A percentile compares a stretch with the other conserved stretches of the same genome.
These are phyloP conservation scores for Drepana arcuata DNA, from an alignment of 1,140 invertebrate species.

Conservation along the genomic window DNA sequence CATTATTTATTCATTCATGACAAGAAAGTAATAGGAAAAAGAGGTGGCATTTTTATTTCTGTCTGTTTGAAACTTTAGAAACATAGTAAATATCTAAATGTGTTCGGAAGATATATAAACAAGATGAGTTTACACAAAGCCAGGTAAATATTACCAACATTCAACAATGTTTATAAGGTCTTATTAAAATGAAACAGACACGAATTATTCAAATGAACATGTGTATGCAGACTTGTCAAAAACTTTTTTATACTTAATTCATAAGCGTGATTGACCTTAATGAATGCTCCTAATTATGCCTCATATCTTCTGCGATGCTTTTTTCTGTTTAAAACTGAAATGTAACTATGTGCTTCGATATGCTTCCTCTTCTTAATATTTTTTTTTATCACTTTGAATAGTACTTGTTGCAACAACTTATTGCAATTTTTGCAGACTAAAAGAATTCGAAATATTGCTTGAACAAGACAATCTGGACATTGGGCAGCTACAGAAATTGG, in stretches of 20 bases:
- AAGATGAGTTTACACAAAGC: slow-evolving; percentile 55
- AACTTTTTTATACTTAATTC: background rate
- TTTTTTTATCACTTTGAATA: background rate
- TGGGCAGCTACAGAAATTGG: slow-evolving; percentile 75
- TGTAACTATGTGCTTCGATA: background rate
- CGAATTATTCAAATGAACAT: background rate
- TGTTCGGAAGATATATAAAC: background rate
- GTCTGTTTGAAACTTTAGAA: slow-evolving; percentile 8
- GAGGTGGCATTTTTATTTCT: slow-evolving; percentile 13
- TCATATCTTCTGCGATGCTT: background rate
- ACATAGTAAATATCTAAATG: background rate
- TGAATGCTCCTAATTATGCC: background rate
- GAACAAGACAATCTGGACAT: slow-evolving; percentile 79
- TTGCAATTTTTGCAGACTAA: slow-evolving; percentile 73
- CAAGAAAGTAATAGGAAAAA: too few relatives aligned
- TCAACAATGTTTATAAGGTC: too few relatives aligned
- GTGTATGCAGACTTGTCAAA: background rate
- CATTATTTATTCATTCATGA: too few relatives aligned
- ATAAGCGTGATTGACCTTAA: background rate
- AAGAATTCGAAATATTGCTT: slow-evolving; percentile 81
- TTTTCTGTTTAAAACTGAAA: background rate
- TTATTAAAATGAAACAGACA: too few relatives aligned
- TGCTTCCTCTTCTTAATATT: background rate
- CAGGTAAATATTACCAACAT: too few relatives aligned
- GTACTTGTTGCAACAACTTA: background rate